Conservation (phyloP, 1,140 invertebrate genomes). For the Centruroides sculpturatus region DNA sequence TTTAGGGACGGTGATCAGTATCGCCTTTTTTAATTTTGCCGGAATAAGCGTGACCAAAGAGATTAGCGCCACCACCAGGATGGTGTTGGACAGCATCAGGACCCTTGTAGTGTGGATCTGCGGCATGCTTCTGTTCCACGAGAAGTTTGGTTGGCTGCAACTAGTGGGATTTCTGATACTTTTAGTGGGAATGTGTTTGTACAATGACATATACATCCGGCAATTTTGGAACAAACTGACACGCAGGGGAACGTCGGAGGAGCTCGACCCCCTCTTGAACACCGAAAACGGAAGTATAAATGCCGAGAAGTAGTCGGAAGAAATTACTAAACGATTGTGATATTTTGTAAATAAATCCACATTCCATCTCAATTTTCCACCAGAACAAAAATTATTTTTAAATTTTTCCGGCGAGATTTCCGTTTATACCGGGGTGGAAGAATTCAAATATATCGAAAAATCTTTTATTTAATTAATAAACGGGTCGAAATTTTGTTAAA, state of each 20-base stretch:
- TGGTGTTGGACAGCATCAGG: conserved; percentile 79
- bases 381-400: too few species aligned
- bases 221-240: conserved; percentile 14
- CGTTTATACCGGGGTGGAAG: too few species aligned
- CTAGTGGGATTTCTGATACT: conserved; percentile 56
- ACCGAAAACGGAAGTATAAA: not conserved
- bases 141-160: conserved; percentile 27
- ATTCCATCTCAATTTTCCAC: not conserved
- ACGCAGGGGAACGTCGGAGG: not conserved
- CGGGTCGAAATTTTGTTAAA: too few species aligned
- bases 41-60: conserved; percentile 93
- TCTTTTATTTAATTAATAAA: too few species aligned
- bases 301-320: too few species aligned
- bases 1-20: conserved; percentile 69
- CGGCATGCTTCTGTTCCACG: conserved; percentile 42
- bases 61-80: conserved; percentile 76
- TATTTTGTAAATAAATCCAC: not conserved
- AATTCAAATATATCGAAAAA: too few species aligned
- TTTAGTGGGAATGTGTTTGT: conserved; percentile 56
- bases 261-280: conserved; percentile 3
- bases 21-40: conserved; percentile 93
- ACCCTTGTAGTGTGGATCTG: conserved; percentile 80
- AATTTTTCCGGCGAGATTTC: too few species aligned
- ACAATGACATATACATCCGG: conserved; percentile 50
- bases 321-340: not conserved